Evolutionary conservation across 1,140 invertebrate genomes (phyloP).

Genomic region (Diuraphis noxia): DNA sequence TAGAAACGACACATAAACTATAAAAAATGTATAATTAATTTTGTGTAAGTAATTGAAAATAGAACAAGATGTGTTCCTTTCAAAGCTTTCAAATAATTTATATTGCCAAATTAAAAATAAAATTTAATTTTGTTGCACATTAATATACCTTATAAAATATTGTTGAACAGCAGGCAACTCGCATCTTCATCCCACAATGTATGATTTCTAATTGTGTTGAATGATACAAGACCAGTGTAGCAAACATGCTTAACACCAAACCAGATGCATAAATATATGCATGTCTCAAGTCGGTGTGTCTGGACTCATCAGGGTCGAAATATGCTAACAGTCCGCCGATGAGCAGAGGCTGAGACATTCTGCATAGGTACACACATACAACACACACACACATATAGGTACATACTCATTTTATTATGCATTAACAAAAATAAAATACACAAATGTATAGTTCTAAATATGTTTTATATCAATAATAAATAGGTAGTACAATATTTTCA

Average conservation of each 20-base stretch:
- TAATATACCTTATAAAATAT: slow-evolving; percentile 77
- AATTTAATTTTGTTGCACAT: not conserved
- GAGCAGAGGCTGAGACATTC: slow-evolving; percentile 72
- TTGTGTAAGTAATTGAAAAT: not conserved
- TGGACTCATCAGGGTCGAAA: slow-evolving; percentile 64
- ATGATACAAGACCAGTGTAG: slow-evolving; percentile 75
- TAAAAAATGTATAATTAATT: not conserved
- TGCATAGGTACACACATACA: slow-evolving; percentile 58
- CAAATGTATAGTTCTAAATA: not conserved
- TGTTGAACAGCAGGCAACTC: slow-evolving; percentile 76
- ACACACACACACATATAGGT: not conserved
- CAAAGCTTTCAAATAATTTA: not conserved
- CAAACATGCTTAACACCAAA: slow-evolving; percentile 71
- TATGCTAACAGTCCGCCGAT: slow-evolving; percentile 73
- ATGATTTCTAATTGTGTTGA: slow-evolving; percentile 76
- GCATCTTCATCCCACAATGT: slow-evolving; percentile 78
- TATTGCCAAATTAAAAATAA: not conserved
- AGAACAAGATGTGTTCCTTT: not conserved
- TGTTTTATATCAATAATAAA: not conserved
- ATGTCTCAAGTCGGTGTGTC: slow-evolving; percentile 59
- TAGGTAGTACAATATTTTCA: not conserved
- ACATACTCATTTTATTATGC: not conserved
- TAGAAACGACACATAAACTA: not conserved
- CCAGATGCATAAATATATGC: slow-evolving; percentile 70
- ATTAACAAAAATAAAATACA: not conserved